Conservation (phyloP, 2,113 vertebrate genomes). For the Ophiodon elongatus region DNA sequence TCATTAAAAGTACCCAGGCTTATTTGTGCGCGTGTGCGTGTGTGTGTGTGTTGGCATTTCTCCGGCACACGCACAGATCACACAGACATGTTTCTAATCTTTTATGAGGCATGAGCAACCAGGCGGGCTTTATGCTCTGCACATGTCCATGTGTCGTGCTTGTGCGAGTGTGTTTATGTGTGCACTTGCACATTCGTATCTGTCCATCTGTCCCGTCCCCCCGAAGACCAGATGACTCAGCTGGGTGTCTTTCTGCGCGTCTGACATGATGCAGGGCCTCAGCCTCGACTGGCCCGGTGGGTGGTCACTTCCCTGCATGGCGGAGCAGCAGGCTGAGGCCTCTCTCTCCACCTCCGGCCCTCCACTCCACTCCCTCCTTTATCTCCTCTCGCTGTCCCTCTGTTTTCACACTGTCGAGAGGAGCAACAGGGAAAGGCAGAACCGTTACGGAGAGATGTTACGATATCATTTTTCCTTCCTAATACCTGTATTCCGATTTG, state of each 20-base stretch:
- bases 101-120: slow-evolving; percentile 7
- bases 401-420: no score
- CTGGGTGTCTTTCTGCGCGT: slow-evolving; percentile 61
- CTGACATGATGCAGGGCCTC: slow-evolving; percentile 66
- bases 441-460: not conserved
- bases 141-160: not conserved
- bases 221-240: slow-evolving; percentile 63
- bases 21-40: not conserved
- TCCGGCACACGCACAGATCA: not conserved
- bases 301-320: slow-evolving; percentile 54
- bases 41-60: not conserved
- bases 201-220: slow-evolving; percentile 57
- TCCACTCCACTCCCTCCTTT: slow-evolving; percentile 27
- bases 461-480: no score
- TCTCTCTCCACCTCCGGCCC: slow-evolving; percentile 32
- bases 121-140: not conserved
- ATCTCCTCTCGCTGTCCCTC: slow-evolving; percentile 34
- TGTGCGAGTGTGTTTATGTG: not conserved
- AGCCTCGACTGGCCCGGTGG: slow-evolving; percentile 65
- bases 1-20: not conserved
- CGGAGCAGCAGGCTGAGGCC: slow-evolving; percentile 58
- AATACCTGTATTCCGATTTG: no score
- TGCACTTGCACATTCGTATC: slow-evolving; percentile 45
- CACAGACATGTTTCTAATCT: slow-evolving; percentile 29
- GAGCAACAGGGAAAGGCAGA: slow-evolving; percentile 3